Conservation (phyloP, 2,797 vertebrate genomes). For the Potorous gilbertii region DNA sequence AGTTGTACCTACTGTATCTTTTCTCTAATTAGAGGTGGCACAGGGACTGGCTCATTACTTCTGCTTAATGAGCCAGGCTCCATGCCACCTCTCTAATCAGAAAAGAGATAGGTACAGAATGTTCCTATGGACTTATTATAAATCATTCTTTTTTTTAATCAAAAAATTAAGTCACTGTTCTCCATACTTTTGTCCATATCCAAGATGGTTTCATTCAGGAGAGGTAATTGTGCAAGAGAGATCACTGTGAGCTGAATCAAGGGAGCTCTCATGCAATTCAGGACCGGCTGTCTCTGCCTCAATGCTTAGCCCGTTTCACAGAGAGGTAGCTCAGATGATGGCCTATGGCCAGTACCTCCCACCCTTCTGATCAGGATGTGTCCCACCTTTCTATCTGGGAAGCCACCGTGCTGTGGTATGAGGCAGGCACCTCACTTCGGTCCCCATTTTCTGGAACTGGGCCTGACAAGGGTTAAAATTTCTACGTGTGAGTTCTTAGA, state of each 20-base stretch:
- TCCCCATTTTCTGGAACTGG: not conserved
- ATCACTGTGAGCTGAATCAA: constrained; percentile 72
- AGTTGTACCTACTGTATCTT: constrained; percentile 86
- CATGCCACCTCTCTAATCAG: constrained; percentile 89
- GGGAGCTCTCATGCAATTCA: constrained; percentile 65
- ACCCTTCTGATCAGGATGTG: not conserved
- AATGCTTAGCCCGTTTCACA: not conserved
- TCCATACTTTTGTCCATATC: constrained; percentile 79
- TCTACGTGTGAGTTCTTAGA: not conserved
- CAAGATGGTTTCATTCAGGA: constrained; percentile 82
- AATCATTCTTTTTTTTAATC: constrained; percentile 85
- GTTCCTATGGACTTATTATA: constrained; percentile 86
- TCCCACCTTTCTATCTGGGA: not conserved
- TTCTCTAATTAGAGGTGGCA: constrained; percentile 90
- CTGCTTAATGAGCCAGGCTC: constrained; percentile 87
- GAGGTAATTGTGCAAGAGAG: constrained; percentile 78
- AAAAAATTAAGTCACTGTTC: constrained; percentile 83
- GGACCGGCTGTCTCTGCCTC: constrained; percentile 44
- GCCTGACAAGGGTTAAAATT: not conserved
- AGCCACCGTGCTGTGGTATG: not conserved
- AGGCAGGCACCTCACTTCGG: not conserved
- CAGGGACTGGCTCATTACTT: constrained; percentile 88
- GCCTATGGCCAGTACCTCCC: not conserved
- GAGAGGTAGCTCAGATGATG: not conserved
- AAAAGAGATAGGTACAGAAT: constrained; percentile 88